Evolutionary conservation across 2,797 vertebrate genomes (phyloP), one percentile per base, ranked within the genome.

Genomic region (Anguilla pacifica): DNA sequence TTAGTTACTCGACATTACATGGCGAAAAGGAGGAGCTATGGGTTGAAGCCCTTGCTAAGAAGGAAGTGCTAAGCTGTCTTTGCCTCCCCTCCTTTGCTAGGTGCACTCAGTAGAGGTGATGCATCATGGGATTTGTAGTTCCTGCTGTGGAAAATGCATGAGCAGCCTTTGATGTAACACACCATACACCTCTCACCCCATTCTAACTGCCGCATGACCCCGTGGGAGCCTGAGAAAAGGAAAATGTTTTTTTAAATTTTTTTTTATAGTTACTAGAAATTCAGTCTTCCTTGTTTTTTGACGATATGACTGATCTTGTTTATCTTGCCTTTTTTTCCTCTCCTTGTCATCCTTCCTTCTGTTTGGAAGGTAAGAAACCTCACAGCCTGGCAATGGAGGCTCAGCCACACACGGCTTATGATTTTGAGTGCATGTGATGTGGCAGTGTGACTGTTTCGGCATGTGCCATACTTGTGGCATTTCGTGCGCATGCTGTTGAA

Each of bases 291-390:
- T 87, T 85, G 72, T 51, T 86, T 88, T 90, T 89, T 88, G 91
- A 86, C 90, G 51, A 86, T 88, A 83, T 85, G 90, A 87, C 87
- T 90, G 87, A 92, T 91, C 87, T 92, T 93, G 92, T 70, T 86
- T 61, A 90, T 92, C 88, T 92, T 85, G 92, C 92, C 89, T 94
- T 89, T 94, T 92, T 92, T 89, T 92, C 90, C 90, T 93, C 90
- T 90, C 46, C 91, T 93, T 92, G 91, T 93, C 90, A 89, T 93
- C 90, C 91, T 95, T 94, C 91, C 91, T 91, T 87, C 91, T 86
- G 90, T 92, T 95, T 91, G 93, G 92, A 96, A 96, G 95, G 96
- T 96, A 96, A 96, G 95, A 91, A 91, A 87, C 49, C 74, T 79
- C 35, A 22, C 43, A 19, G 57, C 22, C 35, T 25, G 19, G 46